Conservation (phyloP, 2,113 vertebrate genomes). For the Amazona guildingii region DNA sequence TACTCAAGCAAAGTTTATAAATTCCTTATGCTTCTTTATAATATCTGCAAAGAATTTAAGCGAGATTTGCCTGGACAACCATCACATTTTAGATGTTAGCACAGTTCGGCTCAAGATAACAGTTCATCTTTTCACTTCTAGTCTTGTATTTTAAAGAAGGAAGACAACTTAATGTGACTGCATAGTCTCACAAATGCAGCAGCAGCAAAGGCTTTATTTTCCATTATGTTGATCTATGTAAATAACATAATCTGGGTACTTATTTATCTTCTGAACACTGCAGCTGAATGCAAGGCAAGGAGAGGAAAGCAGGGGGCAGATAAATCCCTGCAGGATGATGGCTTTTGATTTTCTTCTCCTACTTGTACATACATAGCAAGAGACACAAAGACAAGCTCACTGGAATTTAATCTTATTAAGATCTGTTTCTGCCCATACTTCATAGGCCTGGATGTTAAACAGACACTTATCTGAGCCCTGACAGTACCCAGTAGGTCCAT, state of each 20-base stretch:
- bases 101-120: not conserved
- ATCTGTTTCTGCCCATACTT: not conserved
- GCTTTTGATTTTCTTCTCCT: not conserved
- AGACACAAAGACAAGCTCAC: not conserved
- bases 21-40: not conserved
- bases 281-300: not conserved
- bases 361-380: not conserved
- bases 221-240: not conserved
- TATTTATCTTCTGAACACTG: not conserved
- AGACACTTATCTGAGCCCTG: accelerated
- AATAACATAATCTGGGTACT: not conserved
- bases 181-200: not conserved
- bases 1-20: not conserved
- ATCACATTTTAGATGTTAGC: not conserved
- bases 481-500: not conserved
- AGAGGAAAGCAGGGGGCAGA: accelerated
- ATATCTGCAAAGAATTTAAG: not conserved
- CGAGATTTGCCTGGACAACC: not conserved
- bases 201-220: not conserved
- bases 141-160: not conserved
- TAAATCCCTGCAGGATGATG: not conserved
- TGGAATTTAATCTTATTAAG: not conserved
- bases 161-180: not conserved
- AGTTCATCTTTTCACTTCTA: not conserved
- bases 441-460: not conserved